Evolutionary conservation across 1,140 invertebrate genomes (phyloP), one percentile per base, ranked within the genome.

Genomic region (Linepithema humile): DNA sequence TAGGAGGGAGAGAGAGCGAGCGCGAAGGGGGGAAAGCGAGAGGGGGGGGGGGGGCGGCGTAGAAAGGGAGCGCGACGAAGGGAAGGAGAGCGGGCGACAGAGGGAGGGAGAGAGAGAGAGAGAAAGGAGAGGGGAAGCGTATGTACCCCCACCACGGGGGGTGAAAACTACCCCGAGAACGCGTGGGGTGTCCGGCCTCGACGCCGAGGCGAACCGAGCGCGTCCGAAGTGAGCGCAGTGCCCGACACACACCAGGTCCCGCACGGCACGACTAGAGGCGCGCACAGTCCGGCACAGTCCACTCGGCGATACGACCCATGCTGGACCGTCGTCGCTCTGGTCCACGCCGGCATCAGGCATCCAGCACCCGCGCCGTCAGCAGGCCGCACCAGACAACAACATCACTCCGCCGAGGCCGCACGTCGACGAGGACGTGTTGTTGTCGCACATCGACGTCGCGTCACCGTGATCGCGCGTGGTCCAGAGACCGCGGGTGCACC

Each of bases 241-340:
- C 93, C 93, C 93, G 91, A 93, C 72, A 38, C 78, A 90, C 90
- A 90, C 84, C 93, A 93, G 92, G 91, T 92, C 91, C 92, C 91
- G 90, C 91, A 92, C 93, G 92, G 91, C 91, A 91, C 93, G 92
- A 82, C 67, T 89, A 90, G 93, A 91, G 92, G 92, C 92, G 92
- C 93, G 93, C 93, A 93, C 93, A 85, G 93, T 94, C 92, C 93
- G 91, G 93, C 93, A 94, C 94, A 94, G 94, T 94, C 94, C 94
- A 94, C 93, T 94, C 91, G 92, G 91, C 92, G 93, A 94, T 94
- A 94, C 94, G 94, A 93, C 93, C 93, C 93, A 93, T 93, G 94
- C 93, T 93, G 94, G 94, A 94, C 94, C 92, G 92, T 91, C 91
- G 92, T 92, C 88, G 91, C 89, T 91, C 91, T 91, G 92, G 93